Conservation (phyloP, 2,113 vertebrate genomes). For the Rhinopomastus cyanomelas region DNA sequence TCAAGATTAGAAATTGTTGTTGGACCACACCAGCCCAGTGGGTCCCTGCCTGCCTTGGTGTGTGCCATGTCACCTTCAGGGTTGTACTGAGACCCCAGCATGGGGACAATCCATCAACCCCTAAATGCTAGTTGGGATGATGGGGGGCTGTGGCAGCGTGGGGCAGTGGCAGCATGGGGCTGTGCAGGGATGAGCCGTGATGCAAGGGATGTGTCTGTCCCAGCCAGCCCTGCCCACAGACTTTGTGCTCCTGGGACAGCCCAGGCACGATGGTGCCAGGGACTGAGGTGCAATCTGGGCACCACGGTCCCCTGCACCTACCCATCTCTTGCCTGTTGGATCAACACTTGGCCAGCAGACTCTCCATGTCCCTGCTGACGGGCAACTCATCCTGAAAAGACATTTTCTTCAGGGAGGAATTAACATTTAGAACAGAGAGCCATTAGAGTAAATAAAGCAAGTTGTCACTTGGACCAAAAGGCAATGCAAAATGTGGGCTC, state of each 20-base stretch:
- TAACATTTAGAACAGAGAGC: slow-evolving; percentile 64
- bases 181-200: fast-evolving
- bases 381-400: slow-evolving; percentile 52
- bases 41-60: neutral
- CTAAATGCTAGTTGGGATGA: neutral
- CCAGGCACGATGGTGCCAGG: neutral
- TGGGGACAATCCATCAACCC: neutral
- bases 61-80: fast-evolving
- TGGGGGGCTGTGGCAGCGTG: neutral
- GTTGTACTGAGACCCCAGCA: neutral
- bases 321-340: fast-evolving
- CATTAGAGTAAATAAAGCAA: slow-evolving; percentile 56
- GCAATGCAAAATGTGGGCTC: neutral
- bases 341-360: neutral
- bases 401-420: slow-evolving; percentile 70
- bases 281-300: neutral
- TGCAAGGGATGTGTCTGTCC: fast-evolving
- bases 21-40: neutral
- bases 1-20: slow-evolving; percentile 64
- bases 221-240: neutral
- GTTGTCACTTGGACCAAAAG: slow-evolving; percentile 45
- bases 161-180: neutral
- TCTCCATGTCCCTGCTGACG: neutral
- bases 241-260: fast-evolving
- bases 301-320: neutral